Evolutionary conservation across 92 coral and sea anemone species (phyloP), one percentile per base, ranked within the genome.

Genomic region (Epizoanthus scotinus): DNA sequence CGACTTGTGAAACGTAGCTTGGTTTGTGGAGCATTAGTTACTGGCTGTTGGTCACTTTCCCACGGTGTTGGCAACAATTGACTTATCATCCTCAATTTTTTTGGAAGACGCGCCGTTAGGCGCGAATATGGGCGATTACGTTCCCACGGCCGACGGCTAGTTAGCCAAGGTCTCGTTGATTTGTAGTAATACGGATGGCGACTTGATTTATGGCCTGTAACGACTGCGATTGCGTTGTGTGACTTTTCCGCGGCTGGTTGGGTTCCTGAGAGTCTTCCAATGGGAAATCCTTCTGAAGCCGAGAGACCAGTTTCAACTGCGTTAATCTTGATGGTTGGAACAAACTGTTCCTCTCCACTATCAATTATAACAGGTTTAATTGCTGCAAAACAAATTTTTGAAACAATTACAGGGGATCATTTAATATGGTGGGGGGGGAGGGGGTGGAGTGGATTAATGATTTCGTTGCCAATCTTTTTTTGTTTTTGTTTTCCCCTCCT

Each of bases 271-370:
- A 13, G 29, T 26, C 3, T 21, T 62, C 17, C 25, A 14, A 29
- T 26, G 36, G 28, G 36, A 63, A 13, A 18, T 10, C 36, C 36
- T 10, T 18, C 36, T 9, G 14, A 47, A 6, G 9, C 54, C 26
- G 49, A 28, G 34, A 47, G 44, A 26, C 10, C 40, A 1, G 50
- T 22, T 29, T 19, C 25, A 55, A 69, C 21, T 13, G 52, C 9
- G 52, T 9, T 47, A 47, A 47, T 9, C 17, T 71, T 52, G 19
- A 28, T 14, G 9, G 78, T 72, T 27, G 78, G 64, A 54, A 10
- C 52, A 72, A 27, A 26, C 40, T 6, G 44, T 17, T 72, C 78
- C 19, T 72, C 78, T 27, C 25, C 63, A 54, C 36, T 27, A 18
- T 19, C 59, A 58, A 70, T 26, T 36, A 29, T 38, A 64, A 50